Conservation (phyloP, 2,797 vertebrate genomes). For the Fistularia commersonii region DNA sequence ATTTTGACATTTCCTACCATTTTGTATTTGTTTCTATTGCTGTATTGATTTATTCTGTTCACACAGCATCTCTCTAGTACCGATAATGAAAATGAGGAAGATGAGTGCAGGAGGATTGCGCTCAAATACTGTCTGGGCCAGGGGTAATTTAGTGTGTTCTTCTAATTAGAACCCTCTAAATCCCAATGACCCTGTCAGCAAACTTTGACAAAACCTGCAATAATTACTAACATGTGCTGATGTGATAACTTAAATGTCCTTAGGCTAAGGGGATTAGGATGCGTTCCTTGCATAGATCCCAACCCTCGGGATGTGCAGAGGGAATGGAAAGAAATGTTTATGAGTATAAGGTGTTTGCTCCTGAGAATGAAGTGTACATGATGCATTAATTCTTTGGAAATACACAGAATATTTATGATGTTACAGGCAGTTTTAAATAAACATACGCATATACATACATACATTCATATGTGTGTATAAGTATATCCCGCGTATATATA, state of each 20-base stretch:
- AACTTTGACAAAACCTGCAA: slow-evolving; percentile 56
- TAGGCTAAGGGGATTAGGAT: slow-evolving; percentile 57
- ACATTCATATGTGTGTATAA: no score
- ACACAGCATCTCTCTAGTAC: slow-evolving; percentile 22
- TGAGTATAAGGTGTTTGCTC: slow-evolving; percentile 18
- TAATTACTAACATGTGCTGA: slow-evolving; percentile 60
- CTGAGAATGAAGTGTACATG: slow-evolving; percentile 26
- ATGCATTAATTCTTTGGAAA: slow-evolving; percentile 37
- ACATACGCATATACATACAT: slow-evolving; percentile 32
- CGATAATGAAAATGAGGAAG: slow-evolving; percentile 40
- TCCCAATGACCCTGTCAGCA: slow-evolving; percentile 52
- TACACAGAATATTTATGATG: slow-evolving; percentile 46
- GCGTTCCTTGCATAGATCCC: slow-evolving; percentile 39
- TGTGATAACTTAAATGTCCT: slow-evolving; percentile 61
- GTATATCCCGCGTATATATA: no score
- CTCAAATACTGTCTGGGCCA: slow-evolving; percentile 20
- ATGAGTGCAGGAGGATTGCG: slow-evolving; percentile 31
- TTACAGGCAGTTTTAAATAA: slow-evolving; percentile 39
- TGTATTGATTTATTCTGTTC: slow-evolving; percentile 36
- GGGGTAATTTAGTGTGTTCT: slow-evolving; percentile 62
- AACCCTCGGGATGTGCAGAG: slow-evolving; percentile 21
- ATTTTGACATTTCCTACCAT: background rate
- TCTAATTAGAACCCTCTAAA: slow-evolving; percentile 71
- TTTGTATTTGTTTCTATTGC: slow-evolving; percentile 16
- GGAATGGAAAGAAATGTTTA: slow-evolving; percentile 35